Evolutionary conservation across 1,140 invertebrate species (phyloP).

Genomic region (Laupala kohalensis): DNA sequence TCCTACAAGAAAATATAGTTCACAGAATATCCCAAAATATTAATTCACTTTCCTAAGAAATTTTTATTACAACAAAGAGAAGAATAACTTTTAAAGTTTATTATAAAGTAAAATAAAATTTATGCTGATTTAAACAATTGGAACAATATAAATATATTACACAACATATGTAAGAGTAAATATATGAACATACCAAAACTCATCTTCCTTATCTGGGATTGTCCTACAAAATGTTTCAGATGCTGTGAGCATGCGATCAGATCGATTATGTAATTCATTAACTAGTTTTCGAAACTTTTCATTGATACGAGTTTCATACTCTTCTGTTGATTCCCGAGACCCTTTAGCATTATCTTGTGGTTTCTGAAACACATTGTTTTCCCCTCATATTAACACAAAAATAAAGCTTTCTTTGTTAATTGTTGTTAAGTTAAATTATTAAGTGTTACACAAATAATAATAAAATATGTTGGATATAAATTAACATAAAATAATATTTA

Average conservation of each 20-base stretch:
- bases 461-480: too few species aligned
- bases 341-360: not conserved
- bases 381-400: too few species aligned
- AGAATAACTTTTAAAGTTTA: not conserved
- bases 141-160: not conserved
- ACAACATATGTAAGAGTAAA: not conserved
- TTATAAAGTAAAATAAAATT: too few species aligned
- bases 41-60: not conserved
- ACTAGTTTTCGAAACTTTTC: not conserved
- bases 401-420: too few species aligned
- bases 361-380: too few species aligned
- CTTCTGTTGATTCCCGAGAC: not conserved
- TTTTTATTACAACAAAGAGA: not conserved
- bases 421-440: too few species aligned
- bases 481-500: too few species aligned
- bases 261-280: not conserved
- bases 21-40: too few species aligned
- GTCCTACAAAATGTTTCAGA: not conserved
- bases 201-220: not conserved
- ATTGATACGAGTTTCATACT: not conserved
- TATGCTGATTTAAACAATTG: too few species aligned
- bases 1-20: constrained; percentile 14
- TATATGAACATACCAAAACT: not conserved
- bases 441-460: too few species aligned
- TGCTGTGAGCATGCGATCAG: not conserved